Evolutionary conservation across 2,113 vertebrate species (phyloP).

Genomic region (Pachycephala philippinensis): DNA sequence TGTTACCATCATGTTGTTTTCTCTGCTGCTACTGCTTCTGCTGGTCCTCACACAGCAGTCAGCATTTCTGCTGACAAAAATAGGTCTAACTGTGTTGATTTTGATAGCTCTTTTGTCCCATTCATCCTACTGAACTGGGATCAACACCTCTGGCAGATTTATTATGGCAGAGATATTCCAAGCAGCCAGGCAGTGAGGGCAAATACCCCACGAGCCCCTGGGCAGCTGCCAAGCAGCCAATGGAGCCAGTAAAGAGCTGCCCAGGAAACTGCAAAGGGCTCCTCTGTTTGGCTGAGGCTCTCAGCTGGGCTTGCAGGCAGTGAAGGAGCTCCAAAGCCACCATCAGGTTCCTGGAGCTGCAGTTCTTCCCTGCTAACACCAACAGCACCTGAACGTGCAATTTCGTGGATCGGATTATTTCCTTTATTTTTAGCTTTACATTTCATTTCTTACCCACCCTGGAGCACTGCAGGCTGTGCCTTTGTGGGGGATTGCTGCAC

Average conservation of each 20-base stretch:
- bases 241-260: background rate
- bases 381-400: rapidly evolving
- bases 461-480: background rate
- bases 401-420: background rate
- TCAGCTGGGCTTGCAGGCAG: background rate
- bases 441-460: background rate
- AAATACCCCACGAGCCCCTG: background rate
- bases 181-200: background rate
- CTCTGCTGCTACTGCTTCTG: background rate
- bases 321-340: background rate
- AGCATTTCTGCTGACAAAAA: background rate
- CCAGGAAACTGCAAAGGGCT: background rate
- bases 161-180: background rate
- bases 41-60: background rate
- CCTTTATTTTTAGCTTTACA: background rate
- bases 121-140: background rate
- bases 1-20: rapidly evolving
- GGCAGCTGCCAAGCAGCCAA: background rate
- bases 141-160: background rate
- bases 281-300: background rate
- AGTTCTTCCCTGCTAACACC: background rate
- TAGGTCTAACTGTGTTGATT: background rate
- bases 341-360: background rate
- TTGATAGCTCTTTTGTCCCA: background rate
- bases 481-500: background rate